phyloP scores from a whole-genome alignment of 2,113 vertebrate genomes.

The Urocolius indicus region DNA sequence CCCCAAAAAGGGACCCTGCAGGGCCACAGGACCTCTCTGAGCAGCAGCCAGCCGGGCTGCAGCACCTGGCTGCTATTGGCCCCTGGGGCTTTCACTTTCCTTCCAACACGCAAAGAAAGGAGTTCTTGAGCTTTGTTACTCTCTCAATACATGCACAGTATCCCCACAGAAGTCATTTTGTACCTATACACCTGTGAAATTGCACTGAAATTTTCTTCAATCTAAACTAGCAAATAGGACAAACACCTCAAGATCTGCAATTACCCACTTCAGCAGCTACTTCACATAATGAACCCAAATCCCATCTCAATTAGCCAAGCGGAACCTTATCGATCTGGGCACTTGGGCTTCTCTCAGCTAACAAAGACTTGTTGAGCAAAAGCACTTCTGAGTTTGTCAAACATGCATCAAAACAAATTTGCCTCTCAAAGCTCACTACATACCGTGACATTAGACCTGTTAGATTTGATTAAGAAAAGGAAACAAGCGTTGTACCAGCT shows the following conservation, averaged over 20 bases:
- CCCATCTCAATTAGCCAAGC: neutral
- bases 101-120: neutral
- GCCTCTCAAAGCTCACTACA: neutral
- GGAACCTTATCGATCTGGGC: neutral
- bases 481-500: accelerated
- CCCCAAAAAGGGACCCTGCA: neutral
- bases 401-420: neutral
- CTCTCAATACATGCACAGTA: neutral
- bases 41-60: neutral
- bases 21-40: neutral
- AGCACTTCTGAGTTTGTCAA: neutral
- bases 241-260: neutral
- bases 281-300: neutral
- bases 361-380: neutral
- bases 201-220: neutral
- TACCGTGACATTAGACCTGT: neutral
- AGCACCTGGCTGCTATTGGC: neutral
- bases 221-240: neutral
- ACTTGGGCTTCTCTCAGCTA: neutral
- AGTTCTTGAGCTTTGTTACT: neutral
- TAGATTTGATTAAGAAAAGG: neutral
- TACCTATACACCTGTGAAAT: neutral
- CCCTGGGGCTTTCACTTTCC: accelerated
- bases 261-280: constrained; percentile 25
- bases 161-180: neutral